Evolutionary conservation across 2,797 vertebrate species (phyloP).

Genomic region (Pelochelys cantorii): DNA sequence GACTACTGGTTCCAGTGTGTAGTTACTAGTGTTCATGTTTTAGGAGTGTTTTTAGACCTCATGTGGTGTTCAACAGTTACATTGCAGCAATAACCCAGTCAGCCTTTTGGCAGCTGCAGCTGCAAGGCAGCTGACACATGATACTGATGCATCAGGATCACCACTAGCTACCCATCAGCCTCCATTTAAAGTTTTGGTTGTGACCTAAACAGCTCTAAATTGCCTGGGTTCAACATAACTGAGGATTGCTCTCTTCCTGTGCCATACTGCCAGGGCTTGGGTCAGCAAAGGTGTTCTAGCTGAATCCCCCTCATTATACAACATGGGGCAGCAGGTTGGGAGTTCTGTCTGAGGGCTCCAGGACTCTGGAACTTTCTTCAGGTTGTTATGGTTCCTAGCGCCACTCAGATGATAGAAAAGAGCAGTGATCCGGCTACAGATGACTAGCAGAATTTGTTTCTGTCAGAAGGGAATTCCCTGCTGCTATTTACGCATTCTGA

Average conservation of each 20-base stretch:
- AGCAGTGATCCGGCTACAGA: background rate
- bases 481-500: background rate
- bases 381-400: background rate
- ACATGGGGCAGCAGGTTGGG: too few relatives aligned
- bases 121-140: rapidly evolving
- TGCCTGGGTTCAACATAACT: background rate
- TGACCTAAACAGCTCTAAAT: background rate
- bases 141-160: background rate
- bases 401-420: background rate
- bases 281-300: too few relatives aligned
- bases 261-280: background rate
- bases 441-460: background rate
- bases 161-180: background rate
- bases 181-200: background rate
- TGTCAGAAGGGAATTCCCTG: background rate
- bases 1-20: background rate
- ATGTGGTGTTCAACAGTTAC: background rate
- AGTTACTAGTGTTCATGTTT: background rate
- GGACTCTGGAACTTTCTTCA: background rate
- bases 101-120: background rate
- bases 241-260: background rate
- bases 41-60: too few relatives aligned
- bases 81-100: background rate
- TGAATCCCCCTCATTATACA: too few relatives aligned
- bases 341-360: too few relatives aligned